Percentiles rank a stretch among this genome's conserved stretches.
Evolutionary conservation across 2,797 vertebrate species (phyloP).

Genomic region (Artibeus jamaicensis): DNA sequence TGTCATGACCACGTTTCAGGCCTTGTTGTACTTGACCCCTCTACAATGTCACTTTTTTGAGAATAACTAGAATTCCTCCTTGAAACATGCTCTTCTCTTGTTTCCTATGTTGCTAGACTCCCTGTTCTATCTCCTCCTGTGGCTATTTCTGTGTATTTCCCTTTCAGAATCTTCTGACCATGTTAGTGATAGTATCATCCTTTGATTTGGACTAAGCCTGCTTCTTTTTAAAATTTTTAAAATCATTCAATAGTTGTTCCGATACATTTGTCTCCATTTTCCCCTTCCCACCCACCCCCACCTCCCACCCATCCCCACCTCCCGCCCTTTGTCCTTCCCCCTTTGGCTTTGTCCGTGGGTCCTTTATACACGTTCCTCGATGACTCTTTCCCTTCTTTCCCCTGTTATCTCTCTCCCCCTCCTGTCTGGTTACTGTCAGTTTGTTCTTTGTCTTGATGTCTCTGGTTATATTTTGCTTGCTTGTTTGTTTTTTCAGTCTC

Average conservation of each 20-base stretch:
- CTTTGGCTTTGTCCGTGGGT: too few relatives aligned
- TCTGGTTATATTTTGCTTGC: too few relatives aligned
- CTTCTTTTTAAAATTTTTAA: background rate
- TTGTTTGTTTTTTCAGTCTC: background rate
- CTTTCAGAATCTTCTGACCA: background rate
- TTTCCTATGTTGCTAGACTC: background rate
- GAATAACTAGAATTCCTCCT: background rate
- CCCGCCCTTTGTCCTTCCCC: too few relatives aligned
- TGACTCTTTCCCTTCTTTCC: too few relatives aligned
- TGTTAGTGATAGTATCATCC: background rate
- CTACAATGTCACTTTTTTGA: background rate
- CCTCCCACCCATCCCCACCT: too few relatives aligned
- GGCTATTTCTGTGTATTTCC: background rate
- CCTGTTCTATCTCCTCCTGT: background rate
- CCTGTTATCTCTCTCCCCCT: too few relatives aligned
- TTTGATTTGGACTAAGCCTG: background rate
- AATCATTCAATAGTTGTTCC: too few relatives aligned
- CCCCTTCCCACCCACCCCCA: too few relatives aligned
- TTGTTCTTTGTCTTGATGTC: too few relatives aligned
- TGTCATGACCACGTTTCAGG: background rate
- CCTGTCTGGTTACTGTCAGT: too few relatives aligned
- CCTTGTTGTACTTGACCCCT: background rate
- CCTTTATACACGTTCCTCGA: too few relatives aligned
- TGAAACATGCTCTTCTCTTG: background rate
- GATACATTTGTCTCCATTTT: too few relatives aligned